Conservation (phyloP, 2,888 invertebrate genomes). For the Vesta saturnalis region DNA sequence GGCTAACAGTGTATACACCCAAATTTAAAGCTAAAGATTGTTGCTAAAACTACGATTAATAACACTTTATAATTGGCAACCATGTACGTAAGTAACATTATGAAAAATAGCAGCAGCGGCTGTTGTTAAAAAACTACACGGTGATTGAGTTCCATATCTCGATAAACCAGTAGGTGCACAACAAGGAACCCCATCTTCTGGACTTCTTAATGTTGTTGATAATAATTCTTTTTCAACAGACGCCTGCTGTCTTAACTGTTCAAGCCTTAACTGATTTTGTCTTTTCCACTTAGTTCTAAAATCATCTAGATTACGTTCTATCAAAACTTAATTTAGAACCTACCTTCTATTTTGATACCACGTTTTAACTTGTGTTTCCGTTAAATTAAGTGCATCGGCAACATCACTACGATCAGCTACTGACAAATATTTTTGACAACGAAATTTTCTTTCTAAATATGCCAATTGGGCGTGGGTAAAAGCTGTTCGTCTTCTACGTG, state of each 20-base stretch:
- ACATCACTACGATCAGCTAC: slow-evolving; percentile 94
- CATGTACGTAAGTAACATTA: slow-evolving; percentile 78
- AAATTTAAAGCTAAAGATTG: not conserved
- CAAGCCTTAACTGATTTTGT: slow-evolving; percentile 86
- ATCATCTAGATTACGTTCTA: slow-evolving; percentile 20
- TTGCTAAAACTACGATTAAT: not conserved
- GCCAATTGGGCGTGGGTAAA: slow-evolving; percentile 95
- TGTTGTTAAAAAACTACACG: slow-evolving; percentile 73
- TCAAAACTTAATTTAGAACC: slow-evolving; percentile 40
- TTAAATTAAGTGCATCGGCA: slow-evolving; percentile 87
- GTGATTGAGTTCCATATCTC: slow-evolving; percentile 58
- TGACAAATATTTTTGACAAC: slow-evolving; percentile 93
- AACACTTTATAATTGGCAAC: slow-evolving; percentile 73
- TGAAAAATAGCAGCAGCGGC: slow-evolving; percentile 78
- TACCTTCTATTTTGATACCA: slow-evolving; percentile 93
- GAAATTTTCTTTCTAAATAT: slow-evolving; percentile 90
- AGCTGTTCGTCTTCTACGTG: slow-evolving; percentile 85
- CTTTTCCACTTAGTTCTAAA: slow-evolving; percentile 88
- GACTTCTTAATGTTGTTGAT: slow-evolving; percentile 50
- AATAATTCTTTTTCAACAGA: slow-evolving; percentile 76
- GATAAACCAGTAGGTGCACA: slow-evolving; percentile 55
- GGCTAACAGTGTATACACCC: too few relatives aligned
- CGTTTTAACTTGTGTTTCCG: slow-evolving; percentile 95
- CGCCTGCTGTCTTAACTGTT: slow-evolving; percentile 87
- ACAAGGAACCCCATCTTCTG: slow-evolving; percentile 53